Percentiles rank a stretch among this genome's conserved stretches.
Conservation (phyloP, 2,113 vertebrate genomes). For the Diadophis punctatus region DNA sequence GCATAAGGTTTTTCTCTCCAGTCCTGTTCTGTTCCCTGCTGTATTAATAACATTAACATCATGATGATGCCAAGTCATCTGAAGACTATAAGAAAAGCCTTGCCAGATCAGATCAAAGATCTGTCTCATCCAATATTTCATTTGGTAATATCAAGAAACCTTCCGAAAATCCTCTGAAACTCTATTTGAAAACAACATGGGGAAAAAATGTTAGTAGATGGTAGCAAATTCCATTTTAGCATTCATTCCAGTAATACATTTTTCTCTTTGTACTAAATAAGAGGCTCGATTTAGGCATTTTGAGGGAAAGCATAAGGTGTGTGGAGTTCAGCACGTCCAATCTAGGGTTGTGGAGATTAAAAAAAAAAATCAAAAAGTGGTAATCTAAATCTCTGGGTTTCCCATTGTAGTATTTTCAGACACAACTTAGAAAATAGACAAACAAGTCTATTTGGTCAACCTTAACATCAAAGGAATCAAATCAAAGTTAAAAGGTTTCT, state of each 20-base stretch:
- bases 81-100: not conserved
- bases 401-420: not conserved
- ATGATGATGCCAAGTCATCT: not conserved
- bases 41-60: not conserved
- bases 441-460: not conserved
- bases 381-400: not conserved
- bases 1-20: not conserved
- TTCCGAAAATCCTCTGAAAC: not conserved
- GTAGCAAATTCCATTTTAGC: not conserved
- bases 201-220: not conserved
- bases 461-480: not conserved
- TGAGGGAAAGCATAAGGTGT: not conserved
- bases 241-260: not conserved
- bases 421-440: not conserved
- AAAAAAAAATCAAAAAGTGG: not conserved
- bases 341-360: not conserved
- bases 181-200: not conserved
- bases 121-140: not conserved
- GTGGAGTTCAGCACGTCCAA: not conserved
- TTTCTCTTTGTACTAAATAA: not conserved
- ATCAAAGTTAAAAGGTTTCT: not conserved
- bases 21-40: not conserved
- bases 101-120: not conserved
- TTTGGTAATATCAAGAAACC: not conserved
- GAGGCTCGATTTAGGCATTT: not conserved